A percentile compares a stretch with the other conserved stretches of the same genome.
These are phyloP conservation scores for Hydrozoanthus tunicans DNA, from an alignment of 64 coral and sea anemone species.

Conservation along the genomic window DNA sequence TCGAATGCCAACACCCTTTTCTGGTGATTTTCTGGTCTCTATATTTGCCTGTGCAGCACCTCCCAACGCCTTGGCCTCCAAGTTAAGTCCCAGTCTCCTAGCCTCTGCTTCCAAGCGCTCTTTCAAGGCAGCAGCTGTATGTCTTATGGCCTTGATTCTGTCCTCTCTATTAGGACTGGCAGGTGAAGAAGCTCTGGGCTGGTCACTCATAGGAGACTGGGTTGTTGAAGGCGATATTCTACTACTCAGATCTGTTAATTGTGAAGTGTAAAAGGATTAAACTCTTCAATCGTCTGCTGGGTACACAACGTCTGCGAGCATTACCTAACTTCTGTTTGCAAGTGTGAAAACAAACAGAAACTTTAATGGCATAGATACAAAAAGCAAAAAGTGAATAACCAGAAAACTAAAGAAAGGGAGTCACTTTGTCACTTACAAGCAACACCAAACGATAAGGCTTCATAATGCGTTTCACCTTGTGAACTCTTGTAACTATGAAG, in stretches of 20 bases:
- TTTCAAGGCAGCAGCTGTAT: constrained; percentile 83
- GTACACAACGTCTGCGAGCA: no score
- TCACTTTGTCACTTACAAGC: no score
- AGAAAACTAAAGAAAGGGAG: no score
- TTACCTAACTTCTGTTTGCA: no score
- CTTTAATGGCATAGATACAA: no score
- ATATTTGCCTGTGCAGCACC: constrained; percentile 1
- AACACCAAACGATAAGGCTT: no score
- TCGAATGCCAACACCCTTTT: background rate
- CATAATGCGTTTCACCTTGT: no score
- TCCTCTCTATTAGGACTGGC: constrained; percentile 81
- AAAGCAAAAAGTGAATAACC: no score
- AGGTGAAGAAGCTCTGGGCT: background rate
- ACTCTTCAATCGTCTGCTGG: background rate
- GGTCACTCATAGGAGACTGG: background rate
- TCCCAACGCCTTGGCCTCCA: constrained; percentile 35
- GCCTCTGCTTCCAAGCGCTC: constrained; percentile 86
- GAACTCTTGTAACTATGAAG: no score
- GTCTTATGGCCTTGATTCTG: constrained; percentile 83
- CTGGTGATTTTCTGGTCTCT: background rate
- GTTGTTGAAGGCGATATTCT: background rate
- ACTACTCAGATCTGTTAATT: background rate
- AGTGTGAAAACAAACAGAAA: no score
- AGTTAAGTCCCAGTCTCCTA: constrained; percentile 74
- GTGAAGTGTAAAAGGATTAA: background rate